phyloP scores from a whole-genome alignment of 2,888 invertebrate genomes.

The Dasysyrphus tricinctus region DNA sequence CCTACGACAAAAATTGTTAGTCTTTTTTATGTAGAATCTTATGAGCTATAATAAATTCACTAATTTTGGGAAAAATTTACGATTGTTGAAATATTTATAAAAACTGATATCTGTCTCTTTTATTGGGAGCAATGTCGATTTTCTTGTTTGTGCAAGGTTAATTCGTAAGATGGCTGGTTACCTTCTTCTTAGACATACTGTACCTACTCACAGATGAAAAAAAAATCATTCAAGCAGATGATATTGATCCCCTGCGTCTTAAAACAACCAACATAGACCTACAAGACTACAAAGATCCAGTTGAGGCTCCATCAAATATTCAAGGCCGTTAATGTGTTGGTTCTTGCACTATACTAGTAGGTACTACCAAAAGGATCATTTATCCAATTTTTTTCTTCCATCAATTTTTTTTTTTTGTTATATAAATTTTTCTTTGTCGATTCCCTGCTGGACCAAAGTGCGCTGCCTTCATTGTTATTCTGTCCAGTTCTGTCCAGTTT shows the following conservation, averaged over 20 bases:
- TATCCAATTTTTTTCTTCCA: constrained; percentile 27
- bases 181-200: constrained; percentile 40
- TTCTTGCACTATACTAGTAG: constrained; percentile 34
- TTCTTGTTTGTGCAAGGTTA: too few relatives aligned
- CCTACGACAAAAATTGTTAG: too few relatives aligned
- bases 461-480: constrained; percentile 41
- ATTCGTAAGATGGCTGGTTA: too few relatives aligned
- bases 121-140: too few relatives aligned
- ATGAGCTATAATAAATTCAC: too few relatives aligned
- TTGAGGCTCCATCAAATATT: constrained; percentile 55
- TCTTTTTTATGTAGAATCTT: too few relatives aligned
- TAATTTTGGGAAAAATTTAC: too few relatives aligned
- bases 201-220: neutral
- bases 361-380: constrained; percentile 5
- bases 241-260: constrained; percentile 54
- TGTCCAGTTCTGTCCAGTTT: constrained; percentile 35
- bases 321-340: constrained; percentile 61
- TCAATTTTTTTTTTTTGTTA: constrained; percentile 11
- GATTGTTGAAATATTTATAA: too few relatives aligned
- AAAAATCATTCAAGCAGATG: constrained; percentile 43
- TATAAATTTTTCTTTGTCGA: neutral
- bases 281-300: constrained; percentile 18
- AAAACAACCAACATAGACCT: constrained; percentile 11
- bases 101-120: too few relatives aligned
- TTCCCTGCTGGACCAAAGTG: constrained; percentile 51